These are phyloP conservation scores for Cryptotis parvus DNA, from an alignment of 2,113 vertebrate genomes.

Conservation along the genomic window DNA sequence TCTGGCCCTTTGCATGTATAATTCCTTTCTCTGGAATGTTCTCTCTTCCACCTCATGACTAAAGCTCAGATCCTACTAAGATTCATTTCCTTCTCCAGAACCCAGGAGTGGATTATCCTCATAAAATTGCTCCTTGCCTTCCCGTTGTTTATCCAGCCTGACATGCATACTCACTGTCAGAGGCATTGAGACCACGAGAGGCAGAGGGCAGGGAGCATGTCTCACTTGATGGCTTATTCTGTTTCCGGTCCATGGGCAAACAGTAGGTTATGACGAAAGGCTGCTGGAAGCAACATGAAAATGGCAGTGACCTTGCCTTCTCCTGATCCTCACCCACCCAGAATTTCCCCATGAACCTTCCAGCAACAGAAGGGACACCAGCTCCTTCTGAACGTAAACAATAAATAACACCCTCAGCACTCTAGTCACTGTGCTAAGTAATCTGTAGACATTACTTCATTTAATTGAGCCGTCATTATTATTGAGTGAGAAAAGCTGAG, in stretches of 20 bases:
- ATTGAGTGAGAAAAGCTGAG: slow-evolving; percentile 60
- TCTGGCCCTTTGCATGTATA: neutral
- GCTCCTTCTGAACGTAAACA: slow-evolving; percentile 9
- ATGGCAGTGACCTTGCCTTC: neutral
- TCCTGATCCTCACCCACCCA: neutral
- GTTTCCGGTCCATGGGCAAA: neutral
- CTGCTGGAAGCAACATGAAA: neutral
- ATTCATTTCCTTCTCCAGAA: neutral
- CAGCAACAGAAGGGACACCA: neutral
- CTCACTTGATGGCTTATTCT: neutral
- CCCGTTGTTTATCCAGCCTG: neutral
- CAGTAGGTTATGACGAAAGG: neutral
- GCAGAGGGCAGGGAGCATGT: neutral
- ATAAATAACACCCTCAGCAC: slow-evolving; percentile 44
- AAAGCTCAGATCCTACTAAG: neutral
- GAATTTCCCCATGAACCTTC: neutral
- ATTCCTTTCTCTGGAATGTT: neutral
- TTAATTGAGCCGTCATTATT: slow-evolving; percentile 61
- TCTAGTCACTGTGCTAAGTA: neutral
- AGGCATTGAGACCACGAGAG: neutral
- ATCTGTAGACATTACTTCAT: slow-evolving; percentile 67
- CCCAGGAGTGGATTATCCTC: neutral
- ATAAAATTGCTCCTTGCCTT: neutral
- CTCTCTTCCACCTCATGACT: neutral
- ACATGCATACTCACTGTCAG: neutral